These are phyloP conservation scores for Pantherophis alleghaniensis DNA, from an alignment of 2,797 vertebrate genomes.

Conservation along the genomic window DNA sequence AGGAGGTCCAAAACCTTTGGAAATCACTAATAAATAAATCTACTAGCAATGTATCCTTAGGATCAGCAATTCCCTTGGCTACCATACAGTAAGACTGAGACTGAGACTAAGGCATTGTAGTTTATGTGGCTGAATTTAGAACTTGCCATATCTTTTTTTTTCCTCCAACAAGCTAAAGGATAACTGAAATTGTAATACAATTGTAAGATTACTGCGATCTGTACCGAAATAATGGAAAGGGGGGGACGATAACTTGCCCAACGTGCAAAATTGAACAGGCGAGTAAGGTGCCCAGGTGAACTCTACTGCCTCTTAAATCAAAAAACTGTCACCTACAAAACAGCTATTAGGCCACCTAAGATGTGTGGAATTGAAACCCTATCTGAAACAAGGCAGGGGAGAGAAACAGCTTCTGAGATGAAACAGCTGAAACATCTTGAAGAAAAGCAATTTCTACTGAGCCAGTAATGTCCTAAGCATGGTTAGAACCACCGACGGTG, in stretches of 20 bases:
- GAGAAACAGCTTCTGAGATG: neutral
- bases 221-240: neutral
- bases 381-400: conserved; percentile 52
- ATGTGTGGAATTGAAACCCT: conserved; percentile 34
- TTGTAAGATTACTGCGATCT: conserved; percentile 25
- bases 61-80: neutral
- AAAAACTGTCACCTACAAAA: conserved; percentile 49
- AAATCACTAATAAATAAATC: neutral
- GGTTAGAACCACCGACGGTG: conserved; percentile 20
- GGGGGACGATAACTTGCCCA: conserved; percentile 40
- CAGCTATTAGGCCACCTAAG: conserved; percentile 39
- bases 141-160: conserved; percentile 6
- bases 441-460: conserved; percentile 32
- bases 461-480: conserved; percentile 32
- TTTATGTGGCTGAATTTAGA: conserved; percentile 7
- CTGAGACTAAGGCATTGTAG: neutral
- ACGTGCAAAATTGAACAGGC: conserved; percentile 36
- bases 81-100: neutral
- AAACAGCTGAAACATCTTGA: conserved; percentile 22
- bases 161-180: conserved; percentile 18
- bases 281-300: conserved; percentile 45
- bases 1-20: neutral
- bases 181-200: conserved; percentile 32
- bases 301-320: conserved; percentile 44
- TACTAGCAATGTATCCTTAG: neutral